These are phyloP conservation scores for Pollimyrus isidori DNA, from an alignment of 2,113 vertebrate genomes.

Conservation along the genomic window DNA sequence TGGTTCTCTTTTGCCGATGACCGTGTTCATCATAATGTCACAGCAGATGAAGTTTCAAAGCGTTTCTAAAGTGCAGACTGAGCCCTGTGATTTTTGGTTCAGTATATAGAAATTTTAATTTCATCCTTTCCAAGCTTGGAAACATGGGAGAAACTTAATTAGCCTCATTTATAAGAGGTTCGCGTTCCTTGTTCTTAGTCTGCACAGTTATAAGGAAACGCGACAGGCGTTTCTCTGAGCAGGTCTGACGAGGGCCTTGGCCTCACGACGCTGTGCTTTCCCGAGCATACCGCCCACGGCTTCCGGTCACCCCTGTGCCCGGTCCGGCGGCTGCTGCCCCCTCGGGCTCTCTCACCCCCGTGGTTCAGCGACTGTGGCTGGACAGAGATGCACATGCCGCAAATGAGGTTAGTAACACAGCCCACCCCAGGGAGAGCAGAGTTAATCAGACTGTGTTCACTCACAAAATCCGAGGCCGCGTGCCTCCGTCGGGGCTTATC, in stretches of 20 bases:
- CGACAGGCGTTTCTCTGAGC: not conserved
- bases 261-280: not conserved
- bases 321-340: not conserved
- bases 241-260: not conserved
- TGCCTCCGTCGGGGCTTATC: slow-evolving; percentile 35
- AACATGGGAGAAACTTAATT: slow-evolving; percentile 8
- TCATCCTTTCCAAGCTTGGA: not conserved
- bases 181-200: not conserved
- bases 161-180: slow-evolving; percentile 4
- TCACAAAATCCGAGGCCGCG: slow-evolving; percentile 25
- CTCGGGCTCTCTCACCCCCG: not conserved
- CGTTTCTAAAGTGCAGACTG: not conserved
- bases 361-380: not conserved
- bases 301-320: not conserved
- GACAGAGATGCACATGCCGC: not conserved
- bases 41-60: not conserved
- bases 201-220: slow-evolving; percentile 1
- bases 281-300: not conserved
- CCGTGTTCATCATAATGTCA: not conserved
- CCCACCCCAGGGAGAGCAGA: not conserved
- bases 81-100: not conserved
- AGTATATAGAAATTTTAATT: not conserved
- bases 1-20: not conserved
- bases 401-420: slow-evolving; percentile 32
- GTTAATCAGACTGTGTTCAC: slow-evolving; percentile 35